Conservation (phyloP, 2,797 vertebrate genomes). For the Danio albolineatus region DNA sequence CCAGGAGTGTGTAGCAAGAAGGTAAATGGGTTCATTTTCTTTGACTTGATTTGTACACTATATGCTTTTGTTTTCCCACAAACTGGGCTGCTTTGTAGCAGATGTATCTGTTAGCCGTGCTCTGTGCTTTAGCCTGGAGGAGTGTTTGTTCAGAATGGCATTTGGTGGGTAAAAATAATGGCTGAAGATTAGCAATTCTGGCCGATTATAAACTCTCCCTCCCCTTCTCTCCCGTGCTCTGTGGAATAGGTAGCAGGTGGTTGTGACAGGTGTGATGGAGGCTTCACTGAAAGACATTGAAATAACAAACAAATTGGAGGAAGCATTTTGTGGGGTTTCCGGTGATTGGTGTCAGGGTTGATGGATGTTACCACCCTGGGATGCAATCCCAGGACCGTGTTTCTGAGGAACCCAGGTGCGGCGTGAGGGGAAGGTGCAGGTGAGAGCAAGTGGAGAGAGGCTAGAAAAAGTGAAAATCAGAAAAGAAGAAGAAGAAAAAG, state of each 20-base stretch:
- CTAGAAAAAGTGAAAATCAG: slow-evolving; percentile 20
- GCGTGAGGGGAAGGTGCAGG: slow-evolving; percentile 29
- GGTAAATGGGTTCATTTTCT: not conserved
- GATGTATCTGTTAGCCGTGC: slow-evolving; percentile 53
- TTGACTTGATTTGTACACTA: slow-evolving; percentile 11
- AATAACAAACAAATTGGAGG: slow-evolving; percentile 68
- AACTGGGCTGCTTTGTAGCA: slow-evolving; percentile 68
- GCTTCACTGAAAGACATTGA: slow-evolving; percentile 67
- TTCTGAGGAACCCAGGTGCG: slow-evolving; percentile 59
- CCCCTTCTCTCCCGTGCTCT: slow-evolving; percentile 58
- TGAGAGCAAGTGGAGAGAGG: slow-evolving; percentile 33
- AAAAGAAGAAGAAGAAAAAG: slow-evolving; percentile 27
- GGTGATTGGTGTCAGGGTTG: slow-evolving; percentile 63
- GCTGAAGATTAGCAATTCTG: slow-evolving; percentile 67
- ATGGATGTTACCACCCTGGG: slow-evolving; percentile 61
- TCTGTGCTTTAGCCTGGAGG: slow-evolving; percentile 61
- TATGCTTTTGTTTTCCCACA: slow-evolving; percentile 69
- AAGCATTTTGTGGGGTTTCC: slow-evolving; percentile 63
- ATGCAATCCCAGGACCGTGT: slow-evolving; percentile 60
- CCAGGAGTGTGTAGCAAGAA: not conserved
- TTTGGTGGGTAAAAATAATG: slow-evolving; percentile 61
- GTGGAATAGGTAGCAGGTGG: slow-evolving; percentile 67
- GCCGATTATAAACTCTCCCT: slow-evolving; percentile 67
- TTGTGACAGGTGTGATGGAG: slow-evolving; percentile 72
- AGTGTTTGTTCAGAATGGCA: slow-evolving; percentile 46